A percentile compares a stretch with the other conserved stretches of the same genome.
These are phyloP conservation scores for Capra hircus DNA, from an alignment of 2,113 vertebrate species.

Conservation along the genomic window DNA sequence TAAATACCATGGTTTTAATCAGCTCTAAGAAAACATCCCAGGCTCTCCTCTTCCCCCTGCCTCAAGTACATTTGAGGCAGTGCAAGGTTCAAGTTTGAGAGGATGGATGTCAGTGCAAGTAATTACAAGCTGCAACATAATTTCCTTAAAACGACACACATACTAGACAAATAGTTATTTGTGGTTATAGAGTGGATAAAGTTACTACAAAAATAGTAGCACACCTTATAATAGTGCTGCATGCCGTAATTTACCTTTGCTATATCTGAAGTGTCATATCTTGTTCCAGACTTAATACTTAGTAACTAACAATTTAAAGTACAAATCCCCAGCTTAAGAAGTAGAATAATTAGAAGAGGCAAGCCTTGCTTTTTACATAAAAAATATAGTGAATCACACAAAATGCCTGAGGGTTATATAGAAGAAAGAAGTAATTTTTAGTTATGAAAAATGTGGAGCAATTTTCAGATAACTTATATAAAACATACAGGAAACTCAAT, in stretches of 20 bases:
- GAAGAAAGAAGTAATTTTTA: not conserved
- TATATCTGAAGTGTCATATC: conserved; percentile 75
- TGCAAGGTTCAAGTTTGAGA: conserved; percentile 33
- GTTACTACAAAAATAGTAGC: conserved; percentile 79
- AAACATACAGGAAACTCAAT: not conserved
- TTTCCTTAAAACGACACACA: conserved; percentile 72
- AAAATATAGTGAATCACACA: not conserved
- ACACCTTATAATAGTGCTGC: conserved; percentile 75
- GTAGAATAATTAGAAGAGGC: conserved; percentile 51
- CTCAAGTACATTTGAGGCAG: conserved; percentile 38
- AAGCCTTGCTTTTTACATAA: not conserved
- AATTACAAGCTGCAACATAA: conserved; percentile 76
- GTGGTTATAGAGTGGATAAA: conserved; percentile 74
- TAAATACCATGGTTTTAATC: conserved; percentile 42
- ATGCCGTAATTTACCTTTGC: conserved; percentile 76
- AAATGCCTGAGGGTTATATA: not conserved
- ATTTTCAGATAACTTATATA: conserved; percentile 24
- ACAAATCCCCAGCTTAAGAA: conserved; percentile 59
- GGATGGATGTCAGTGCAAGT: conserved; percentile 68
- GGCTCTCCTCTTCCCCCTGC: not conserved
- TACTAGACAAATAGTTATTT: conserved; percentile 76
- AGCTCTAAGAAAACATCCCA: not conserved
- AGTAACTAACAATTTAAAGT: conserved; percentile 82
- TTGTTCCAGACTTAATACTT: conserved; percentile 79
- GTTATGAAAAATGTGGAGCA: not conserved